Evolutionary conservation across 2,888 invertebrate genomes (phyloP).

Genomic region (Tortrix viridana): DNA sequence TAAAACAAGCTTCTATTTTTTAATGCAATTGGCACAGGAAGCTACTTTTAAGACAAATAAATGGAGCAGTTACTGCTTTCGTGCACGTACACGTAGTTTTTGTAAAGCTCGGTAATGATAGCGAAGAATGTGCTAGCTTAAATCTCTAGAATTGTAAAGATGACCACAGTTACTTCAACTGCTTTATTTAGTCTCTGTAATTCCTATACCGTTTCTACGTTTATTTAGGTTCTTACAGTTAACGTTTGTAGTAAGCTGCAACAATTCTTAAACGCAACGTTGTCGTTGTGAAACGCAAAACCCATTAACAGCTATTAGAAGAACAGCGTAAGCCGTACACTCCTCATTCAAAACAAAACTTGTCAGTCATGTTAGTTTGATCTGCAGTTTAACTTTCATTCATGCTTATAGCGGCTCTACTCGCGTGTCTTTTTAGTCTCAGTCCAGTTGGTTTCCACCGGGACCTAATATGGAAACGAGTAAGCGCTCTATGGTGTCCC

Average conservation of each 20-base stretch:
- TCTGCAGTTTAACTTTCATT: conserved; percentile 33
- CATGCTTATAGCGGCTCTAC: conserved; percentile 14
- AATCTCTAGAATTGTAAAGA: not conserved
- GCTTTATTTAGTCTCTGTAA: not conserved
- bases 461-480: conserved; percentile 33
- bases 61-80: conserved; percentile 8
- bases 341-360: conserved; percentile 4
- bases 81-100: conserved; percentile 36
- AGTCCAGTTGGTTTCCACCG: conserved; percentile 22
- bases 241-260: too few species aligned
- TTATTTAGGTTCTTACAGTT: too few species aligned
- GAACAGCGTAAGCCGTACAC: not conserved
- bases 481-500: conserved; percentile 8
- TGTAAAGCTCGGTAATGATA: conserved; percentile 30
- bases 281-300: too few species aligned
- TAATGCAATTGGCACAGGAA: conserved; percentile 10
- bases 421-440: conserved; percentile 16
- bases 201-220: too few species aligned
- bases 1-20: conserved; percentile 18
- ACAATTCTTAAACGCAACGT: too few species aligned
- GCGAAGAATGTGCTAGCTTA: conserved; percentile 28
- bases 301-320: too few species aligned
- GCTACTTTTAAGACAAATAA: conserved; percentile 22
- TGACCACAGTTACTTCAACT: conserved; percentile 10
- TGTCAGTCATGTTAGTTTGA: conserved; percentile 25